Evolutionary conservation across 2,797 vertebrate genomes (phyloP).

Genomic region (Leptodactylus fallax): DNA sequence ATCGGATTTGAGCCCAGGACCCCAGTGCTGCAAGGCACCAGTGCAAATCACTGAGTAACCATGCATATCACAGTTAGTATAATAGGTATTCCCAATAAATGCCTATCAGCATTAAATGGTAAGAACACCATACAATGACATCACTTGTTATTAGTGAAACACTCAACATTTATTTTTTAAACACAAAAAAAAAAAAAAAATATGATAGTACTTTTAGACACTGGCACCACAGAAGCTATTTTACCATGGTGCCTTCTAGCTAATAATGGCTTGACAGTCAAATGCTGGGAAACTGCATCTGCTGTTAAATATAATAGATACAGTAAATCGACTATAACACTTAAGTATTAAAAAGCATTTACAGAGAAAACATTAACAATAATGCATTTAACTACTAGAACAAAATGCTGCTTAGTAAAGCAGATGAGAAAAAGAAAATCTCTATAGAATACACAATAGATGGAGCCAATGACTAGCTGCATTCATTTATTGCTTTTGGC

Average conservation of each 20-base stretch:
- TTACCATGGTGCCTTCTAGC: background rate
- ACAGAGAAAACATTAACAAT: background rate
- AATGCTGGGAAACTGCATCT: background rate
- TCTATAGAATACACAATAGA: background rate
- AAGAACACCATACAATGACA: background rate
- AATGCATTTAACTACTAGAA: background rate
- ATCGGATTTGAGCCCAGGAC: too few relatives aligned
- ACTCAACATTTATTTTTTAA: too few relatives aligned
- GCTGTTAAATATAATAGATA: background rate
- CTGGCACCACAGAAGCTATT: too few relatives aligned
- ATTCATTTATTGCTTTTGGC: constrained; percentile 9
- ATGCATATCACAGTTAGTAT: background rate
- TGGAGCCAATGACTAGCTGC: constrained; percentile 3
- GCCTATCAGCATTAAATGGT: background rate
- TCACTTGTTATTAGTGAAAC: background rate
- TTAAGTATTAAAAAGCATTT: background rate
- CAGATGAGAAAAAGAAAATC: constrained; percentile 2
- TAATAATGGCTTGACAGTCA: background rate
- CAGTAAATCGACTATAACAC: background rate
- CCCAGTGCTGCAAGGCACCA: background rate
- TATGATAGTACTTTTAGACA: background rate
- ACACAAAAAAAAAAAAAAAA: too few relatives aligned
- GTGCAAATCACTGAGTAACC: too few relatives aligned
- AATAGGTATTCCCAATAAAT: background rate
- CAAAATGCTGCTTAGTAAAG: constrained; percentile 6